Conservation (phyloP, 2,888 invertebrate genomes). For the Philonicus albiceps region DNA sequence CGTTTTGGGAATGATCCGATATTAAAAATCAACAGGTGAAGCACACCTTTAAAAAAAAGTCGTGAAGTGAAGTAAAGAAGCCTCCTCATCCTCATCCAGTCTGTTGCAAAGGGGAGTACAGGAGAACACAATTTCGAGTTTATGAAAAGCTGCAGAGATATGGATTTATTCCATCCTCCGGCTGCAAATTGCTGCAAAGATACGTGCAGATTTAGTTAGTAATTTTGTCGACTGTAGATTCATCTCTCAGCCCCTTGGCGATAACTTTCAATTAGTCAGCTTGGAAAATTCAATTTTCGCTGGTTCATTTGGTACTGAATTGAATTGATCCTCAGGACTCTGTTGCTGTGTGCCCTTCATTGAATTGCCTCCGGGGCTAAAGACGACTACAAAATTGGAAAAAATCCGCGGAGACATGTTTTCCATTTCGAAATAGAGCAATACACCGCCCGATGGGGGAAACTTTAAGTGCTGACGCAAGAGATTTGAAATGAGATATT, state of each 20-base stretch:
- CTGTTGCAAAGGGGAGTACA: background rate
- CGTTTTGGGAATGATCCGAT: background rate
- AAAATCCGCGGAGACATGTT: background rate
- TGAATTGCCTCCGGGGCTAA: background rate
- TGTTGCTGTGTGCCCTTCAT: background rate
- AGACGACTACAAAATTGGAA: background rate
- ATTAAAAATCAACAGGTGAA: background rate
- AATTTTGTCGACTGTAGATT: background rate
- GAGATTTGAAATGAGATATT: background rate
- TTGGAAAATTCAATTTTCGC: slow-evolving; percentile 26
- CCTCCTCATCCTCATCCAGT: background rate
- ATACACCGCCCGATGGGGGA: background rate
- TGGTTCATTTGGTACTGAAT: slow-evolving; percentile 22
- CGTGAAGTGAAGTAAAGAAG: background rate
- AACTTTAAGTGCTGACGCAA: background rate
- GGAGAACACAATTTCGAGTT: background rate
- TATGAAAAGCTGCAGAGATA: background rate
- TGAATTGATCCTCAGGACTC: background rate
- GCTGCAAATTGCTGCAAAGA: background rate
- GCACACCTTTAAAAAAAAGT: background rate
- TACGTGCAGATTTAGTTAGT: background rate
- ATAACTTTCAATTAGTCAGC: slow-evolving; percentile 24
- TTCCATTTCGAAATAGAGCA: background rate
- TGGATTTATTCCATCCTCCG: background rate
- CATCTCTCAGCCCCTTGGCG: background rate